phyloP scores from a whole-genome alignment of 1,140 invertebrate species.

The Leptoteleia sp. region DNA sequence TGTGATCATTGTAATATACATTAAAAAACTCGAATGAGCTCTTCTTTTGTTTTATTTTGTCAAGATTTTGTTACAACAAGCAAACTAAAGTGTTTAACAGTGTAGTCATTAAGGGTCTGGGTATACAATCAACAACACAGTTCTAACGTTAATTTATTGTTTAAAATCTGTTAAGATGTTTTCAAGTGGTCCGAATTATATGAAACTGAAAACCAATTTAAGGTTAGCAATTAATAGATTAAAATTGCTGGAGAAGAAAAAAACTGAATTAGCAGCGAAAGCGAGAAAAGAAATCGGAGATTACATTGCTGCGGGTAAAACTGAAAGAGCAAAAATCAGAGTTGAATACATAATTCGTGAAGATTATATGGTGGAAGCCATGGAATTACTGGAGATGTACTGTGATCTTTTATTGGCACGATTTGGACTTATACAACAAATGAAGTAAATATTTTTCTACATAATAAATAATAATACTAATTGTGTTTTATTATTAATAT shows the following conservation, averaged over 20 bases:
- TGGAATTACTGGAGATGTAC: slow-evolving; percentile 99
- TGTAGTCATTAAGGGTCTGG: too few species aligned
- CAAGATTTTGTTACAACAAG: too few species aligned
- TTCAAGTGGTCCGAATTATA: slow-evolving; percentile 93
- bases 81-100: too few species aligned
- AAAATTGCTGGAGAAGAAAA: slow-evolving; percentile 98
- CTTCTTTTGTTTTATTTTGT: too few species aligned
- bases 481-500: too few species aligned
- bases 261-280: slow-evolving; percentile 97
- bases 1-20: too few species aligned
- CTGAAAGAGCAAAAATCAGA: slow-evolving; percentile 95
- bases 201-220: slow-evolving; percentile 98
- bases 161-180: too few species aligned
- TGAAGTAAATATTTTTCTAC: slow-evolving; percentile 88
- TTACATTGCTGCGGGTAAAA: slow-evolving; percentile 94
- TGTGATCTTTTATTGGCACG: slow-evolving; percentile 98
- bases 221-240: slow-evolving; percentile 94
- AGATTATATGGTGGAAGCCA: slow-evolving; percentile 99
- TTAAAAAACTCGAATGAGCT: too few species aligned
- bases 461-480: not conserved
- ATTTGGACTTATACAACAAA: slow-evolving; percentile 98
- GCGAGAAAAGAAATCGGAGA: slow-evolving; percentile 98
- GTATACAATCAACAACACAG: too few species aligned
- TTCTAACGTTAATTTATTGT: too few species aligned
- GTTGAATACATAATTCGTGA: slow-evolving; percentile 99